Evolutionary conservation across 1,140 invertebrate genomes (phyloP), one percentile per base, ranked within the genome.

Genomic region (Drosophila oshimai): DNA sequence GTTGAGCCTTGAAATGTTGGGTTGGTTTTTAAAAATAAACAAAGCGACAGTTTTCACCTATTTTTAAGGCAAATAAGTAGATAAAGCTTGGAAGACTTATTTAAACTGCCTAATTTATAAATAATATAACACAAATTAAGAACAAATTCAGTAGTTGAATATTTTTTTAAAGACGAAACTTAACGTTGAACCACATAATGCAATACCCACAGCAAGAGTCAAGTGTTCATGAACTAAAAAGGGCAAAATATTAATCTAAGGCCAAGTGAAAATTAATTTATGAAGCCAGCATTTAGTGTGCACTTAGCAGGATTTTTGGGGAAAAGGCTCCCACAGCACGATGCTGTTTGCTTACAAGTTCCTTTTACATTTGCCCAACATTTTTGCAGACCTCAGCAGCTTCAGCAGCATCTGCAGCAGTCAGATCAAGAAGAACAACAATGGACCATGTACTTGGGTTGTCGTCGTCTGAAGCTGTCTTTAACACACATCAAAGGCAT

Each of bases 401-500:
- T 18, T 13, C 55, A 37, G 31, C 24, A 28, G 51, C 53, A 58
- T 13, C 20, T 20, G 54, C 44, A 37, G 54, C 24, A 20, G 42
- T 33, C 31, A 28, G 57, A 39, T 26, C 15, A 18, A 24, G 44
- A 12, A 29, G 17, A 34, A 41, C 58, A 65, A 64, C 58, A 65
- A 64, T 39, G 42, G 60, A 50, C 61, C 64, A 78, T 73, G 60
- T 55, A 70, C 36, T 65, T 51, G 37, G 72, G 58, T 53, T 60
- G 69, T 78, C 62, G 74, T 78, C 57, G 72, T 87, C 78, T 86
- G 76, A 67, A 65, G 68, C 81, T 86, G 81, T 86, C 81, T 69
- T 87, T 76, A 87, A 60, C 81, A 86, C 80, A 86, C 80, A 86
- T 86, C 80, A 86, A 87, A 80, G 84, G 68, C 75, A 86, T 86